These are phyloP conservation scores for Bombus terrestris DNA, from an alignment of 1,140 invertebrate genomes.

Conservation along the genomic window DNA sequence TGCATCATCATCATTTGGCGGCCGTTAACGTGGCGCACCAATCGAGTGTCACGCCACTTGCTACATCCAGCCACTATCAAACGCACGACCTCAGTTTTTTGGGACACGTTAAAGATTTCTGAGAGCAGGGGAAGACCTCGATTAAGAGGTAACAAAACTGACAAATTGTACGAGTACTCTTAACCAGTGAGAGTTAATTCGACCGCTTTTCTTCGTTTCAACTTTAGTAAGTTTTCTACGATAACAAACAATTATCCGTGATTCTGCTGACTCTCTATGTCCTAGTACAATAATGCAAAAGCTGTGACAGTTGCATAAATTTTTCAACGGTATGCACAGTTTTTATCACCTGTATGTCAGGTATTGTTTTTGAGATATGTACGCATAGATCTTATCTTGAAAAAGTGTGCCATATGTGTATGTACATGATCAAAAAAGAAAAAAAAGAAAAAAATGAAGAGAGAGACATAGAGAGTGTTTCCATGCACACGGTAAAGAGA, in stretches of 20 bases:
- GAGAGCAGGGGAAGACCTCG: constrained; percentile 75
- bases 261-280: constrained; percentile 51
- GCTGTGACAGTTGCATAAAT: constrained; percentile 25
- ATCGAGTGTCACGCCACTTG: constrained; percentile 72
- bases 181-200: constrained; percentile 11
- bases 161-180: constrained; percentile 42
- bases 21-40: constrained; percentile 79
- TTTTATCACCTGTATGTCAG: constrained; percentile 35
- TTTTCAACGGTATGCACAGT: constrained; percentile 34
- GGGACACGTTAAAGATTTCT: constrained; percentile 81
- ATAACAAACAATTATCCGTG: constrained; percentile 36
- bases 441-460: constrained; percentile 4
- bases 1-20: constrained; percentile 74
- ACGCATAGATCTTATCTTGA: constrained; percentile 36
- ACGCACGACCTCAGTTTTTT: constrained; percentile 79
- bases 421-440: neutral
- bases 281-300: constrained; percentile 36
- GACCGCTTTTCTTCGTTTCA: constrained; percentile 46
- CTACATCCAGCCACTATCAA: constrained; percentile 76
- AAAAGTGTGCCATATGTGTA: constrained; percentile 46
- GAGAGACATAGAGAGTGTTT: constrained; percentile 54
- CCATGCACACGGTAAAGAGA: constrained; percentile 59
- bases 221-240: constrained; percentile 52
- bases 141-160: constrained; percentile 71
- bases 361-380: constrained; percentile 25